phyloP scores from a whole-genome alignment of 2,888 invertebrate species.

The Pyrgus malvae region DNA sequence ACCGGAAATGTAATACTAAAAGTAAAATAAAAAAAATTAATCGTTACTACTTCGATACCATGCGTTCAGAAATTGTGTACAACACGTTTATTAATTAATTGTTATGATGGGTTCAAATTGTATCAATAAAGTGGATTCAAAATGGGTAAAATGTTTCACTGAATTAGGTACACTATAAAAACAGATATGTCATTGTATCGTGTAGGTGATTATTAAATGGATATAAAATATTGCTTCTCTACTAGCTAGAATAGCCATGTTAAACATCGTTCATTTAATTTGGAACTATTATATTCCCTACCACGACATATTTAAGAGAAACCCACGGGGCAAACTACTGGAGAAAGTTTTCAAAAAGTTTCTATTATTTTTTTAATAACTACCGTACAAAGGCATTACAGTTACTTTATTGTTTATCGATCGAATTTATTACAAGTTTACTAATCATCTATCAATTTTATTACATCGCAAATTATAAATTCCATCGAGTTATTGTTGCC shows the following conservation, averaged over 20 bases:
- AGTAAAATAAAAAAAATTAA: neutral
- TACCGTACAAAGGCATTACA: conserved; percentile 74
- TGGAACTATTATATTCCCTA: conserved; percentile 54
- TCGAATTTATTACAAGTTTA: conserved; percentile 50
- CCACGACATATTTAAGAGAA: conserved; percentile 48
- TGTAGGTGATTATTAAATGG: conserved; percentile 54
- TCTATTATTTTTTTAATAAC: conserved; percentile 56
- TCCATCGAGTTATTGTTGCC: conserved; percentile 67
- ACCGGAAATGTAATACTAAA: no score
- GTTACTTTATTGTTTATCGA: conserved; percentile 56
- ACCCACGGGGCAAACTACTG: conserved; percentile 69
- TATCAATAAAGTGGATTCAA: conserved; percentile 50
- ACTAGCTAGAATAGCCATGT: conserved; percentile 68
- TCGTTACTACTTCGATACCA: neutral
- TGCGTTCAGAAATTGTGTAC: neutral
- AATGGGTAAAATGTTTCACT: conserved; percentile 49
- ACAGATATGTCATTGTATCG: conserved; percentile 75
- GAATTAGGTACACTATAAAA: conserved; percentile 66
- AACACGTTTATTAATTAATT: conserved; percentile 5
- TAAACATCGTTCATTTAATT: conserved; percentile 53
- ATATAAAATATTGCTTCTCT: conserved; percentile 72
- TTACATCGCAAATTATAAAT: conserved; percentile 66
- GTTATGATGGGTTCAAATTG: conserved; percentile 35
- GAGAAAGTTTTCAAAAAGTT: conserved; percentile 66
- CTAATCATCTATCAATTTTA: conserved; percentile 55